Evolutionary conservation across 2,113 vertebrate genomes (phyloP).

Genomic region (Passer montanus): DNA sequence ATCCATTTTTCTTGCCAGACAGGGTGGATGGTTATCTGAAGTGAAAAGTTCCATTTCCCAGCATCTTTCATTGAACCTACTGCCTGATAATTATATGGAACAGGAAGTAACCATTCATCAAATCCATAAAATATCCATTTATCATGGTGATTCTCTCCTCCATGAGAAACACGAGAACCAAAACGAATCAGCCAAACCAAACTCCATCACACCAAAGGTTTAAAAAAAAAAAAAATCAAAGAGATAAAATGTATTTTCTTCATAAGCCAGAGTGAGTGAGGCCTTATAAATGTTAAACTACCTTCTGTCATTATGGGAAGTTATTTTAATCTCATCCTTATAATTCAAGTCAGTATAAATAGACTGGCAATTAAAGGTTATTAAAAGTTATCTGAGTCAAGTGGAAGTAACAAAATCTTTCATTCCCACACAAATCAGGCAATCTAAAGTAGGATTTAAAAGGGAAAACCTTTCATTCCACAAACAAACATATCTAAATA

Average conservation of each 20-base stretch:
- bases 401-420: not conserved
- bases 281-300: not conserved
- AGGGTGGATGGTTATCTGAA: slow-evolving; percentile 74
- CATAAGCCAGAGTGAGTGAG: not conserved
- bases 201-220: not conserved
- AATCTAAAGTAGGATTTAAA: not conserved
- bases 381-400: slow-evolving; percentile 19
- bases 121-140: slow-evolving; percentile 71
- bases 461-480: not conserved
- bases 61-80: slow-evolving; percentile 76
- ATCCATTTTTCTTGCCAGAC: slow-evolving; percentile 77
- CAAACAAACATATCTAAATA: not conserved
- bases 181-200: slow-evolving; percentile 71
- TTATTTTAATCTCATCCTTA: slow-evolving; percentile 17
- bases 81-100: slow-evolving; percentile 73
- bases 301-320: slow-evolving; percentile 23
- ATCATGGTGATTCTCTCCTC: slow-evolving; percentile 60
- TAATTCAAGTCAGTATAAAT: slow-evolving; percentile 14
- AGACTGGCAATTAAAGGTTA: slow-evolving; percentile 12
- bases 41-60: slow-evolving; percentile 77
- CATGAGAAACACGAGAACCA: slow-evolving; percentile 41
- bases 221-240: not conserved
- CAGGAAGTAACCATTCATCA: slow-evolving; percentile 79
- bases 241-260: slow-evolving; percentile 22
- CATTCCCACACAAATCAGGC: not conserved